Conservation (phyloP, 2,888 invertebrate species). For the Coremacera marginata region DNA sequence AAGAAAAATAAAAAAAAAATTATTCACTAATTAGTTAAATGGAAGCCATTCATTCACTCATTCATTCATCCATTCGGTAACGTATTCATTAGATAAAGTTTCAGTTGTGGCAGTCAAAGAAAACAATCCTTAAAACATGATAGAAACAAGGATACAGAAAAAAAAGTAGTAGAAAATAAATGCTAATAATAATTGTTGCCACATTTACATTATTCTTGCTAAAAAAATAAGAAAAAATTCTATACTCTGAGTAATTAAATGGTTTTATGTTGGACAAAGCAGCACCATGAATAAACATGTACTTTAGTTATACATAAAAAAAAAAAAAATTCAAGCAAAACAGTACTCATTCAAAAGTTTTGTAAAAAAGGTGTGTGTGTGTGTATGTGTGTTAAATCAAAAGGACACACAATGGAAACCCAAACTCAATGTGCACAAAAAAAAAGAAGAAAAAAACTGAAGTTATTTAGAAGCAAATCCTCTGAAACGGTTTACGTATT, state of each 20-base stretch:
- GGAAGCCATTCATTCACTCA: constrained; percentile 21
- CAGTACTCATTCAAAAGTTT: neutral
- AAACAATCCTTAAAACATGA: neutral
- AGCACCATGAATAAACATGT: neutral
- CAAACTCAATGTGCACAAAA: neutral
- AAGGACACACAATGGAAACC: neutral
- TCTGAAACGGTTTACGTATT: constrained; percentile 11
- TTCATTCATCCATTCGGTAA: neutral
- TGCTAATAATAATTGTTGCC: constrained; percentile 19
- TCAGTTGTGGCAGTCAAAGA: neutral
- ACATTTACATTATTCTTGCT: constrained; percentile 5
- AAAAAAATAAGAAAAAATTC: neutral
- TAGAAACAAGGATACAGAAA: neutral
- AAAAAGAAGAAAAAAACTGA: neutral
- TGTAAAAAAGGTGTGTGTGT: neutral
- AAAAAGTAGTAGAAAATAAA: neutral
- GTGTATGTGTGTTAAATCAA: neutral
- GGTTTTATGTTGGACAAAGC: constrained; percentile 20
- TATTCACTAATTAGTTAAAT: constrained; percentile 31
- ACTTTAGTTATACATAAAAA: neutral
- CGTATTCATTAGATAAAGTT: constrained; percentile 13
- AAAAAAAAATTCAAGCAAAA: constrained; percentile 4
- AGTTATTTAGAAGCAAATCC: constrained; percentile 25
- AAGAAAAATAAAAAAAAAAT: constrained; percentile 3
- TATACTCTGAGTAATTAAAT: constrained; percentile 29